Percentiles rank a stretch among this genome's conserved stretches.
Conservation (phyloP, 2,888 invertebrate genomes). For the Oscheius sp. region DNA sequence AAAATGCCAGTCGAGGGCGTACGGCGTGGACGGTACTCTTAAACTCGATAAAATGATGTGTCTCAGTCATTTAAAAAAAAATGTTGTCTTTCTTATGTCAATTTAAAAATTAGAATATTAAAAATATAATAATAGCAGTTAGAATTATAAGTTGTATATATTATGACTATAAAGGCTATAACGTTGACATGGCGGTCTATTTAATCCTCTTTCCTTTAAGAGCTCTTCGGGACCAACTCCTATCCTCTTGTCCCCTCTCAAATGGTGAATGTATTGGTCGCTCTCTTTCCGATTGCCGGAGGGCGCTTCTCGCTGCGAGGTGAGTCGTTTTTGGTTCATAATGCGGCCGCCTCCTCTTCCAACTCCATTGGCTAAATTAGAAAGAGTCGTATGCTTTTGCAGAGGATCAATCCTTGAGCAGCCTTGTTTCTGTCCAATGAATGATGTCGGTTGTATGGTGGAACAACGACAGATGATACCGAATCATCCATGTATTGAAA, state of each 20-base stretch:
- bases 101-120: too few species aligned
- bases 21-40: too few species aligned
- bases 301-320: slow-evolving; percentile 43
- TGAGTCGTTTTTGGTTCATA: slow-evolving; percentile 27
- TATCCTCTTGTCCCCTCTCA: slow-evolving; percentile 39
- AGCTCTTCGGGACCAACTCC: slow-evolving; percentile 20
- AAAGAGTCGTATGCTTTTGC: too few species aligned
- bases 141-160: too few species aligned
- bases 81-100: too few species aligned
- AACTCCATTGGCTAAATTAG: slow-evolving; percentile 24
- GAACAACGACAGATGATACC: slow-evolving; percentile 61
- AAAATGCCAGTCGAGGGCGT: too few species aligned
- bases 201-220: background rate
- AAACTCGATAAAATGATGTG: too few species aligned
- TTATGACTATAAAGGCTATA: too few species aligned
- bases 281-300: slow-evolving; percentile 42
- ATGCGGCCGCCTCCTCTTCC: slow-evolving; percentile 5
- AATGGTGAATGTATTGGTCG: slow-evolving; percentile 41
- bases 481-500: slow-evolving; percentile 62
- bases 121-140: too few species aligned
- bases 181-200: too few species aligned
- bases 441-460: slow-evolving; percentile 54
- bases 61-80: too few species aligned
- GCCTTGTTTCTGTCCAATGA: slow-evolving; percentile 60
- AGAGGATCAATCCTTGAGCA: slow-evolving; percentile 64